A percentile compares a stretch with the other conserved stretches of the same genome.
phyloP scores from a whole-genome alignment of 2,113 vertebrate genomes.

The Columbina picui region DNA sequence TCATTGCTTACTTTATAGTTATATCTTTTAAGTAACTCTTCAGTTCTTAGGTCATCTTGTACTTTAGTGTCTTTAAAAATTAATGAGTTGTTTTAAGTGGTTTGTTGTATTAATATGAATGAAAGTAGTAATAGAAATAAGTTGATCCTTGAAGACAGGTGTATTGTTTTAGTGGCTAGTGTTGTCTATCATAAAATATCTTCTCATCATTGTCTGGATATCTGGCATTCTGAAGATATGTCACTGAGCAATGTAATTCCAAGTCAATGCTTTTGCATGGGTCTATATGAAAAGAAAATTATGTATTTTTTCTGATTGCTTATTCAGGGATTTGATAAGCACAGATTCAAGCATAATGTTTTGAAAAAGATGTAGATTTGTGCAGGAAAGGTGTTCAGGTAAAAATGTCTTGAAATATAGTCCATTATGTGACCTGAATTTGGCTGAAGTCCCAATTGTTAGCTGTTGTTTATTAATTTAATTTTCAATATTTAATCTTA shows the following conservation, averaged over 20 bases:
- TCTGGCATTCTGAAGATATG: background rate
- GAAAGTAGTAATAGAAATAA: background rate
- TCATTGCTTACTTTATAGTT: background rate
- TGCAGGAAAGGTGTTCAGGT: background rate
- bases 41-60: background rate
- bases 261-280: background rate
- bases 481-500: slow-evolving; percentile 24
- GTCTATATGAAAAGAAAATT: background rate
- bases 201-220: background rate
- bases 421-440: slow-evolving; percentile 17
- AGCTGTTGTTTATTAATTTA: background rate
- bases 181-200: background rate
- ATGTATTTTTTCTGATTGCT: background rate
- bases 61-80: background rate
- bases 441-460: slow-evolving; percentile 10
- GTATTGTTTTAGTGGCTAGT: background rate
- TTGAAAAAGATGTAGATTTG: background rate
- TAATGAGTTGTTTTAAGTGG: background rate
- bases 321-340: background rate
- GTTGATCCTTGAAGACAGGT: background rate
- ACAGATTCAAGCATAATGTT: background rate
- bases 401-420: slow-evolving; percentile 9
- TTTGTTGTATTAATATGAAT: background rate
- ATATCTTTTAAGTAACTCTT: background rate
- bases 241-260: background rate